Base-by-base conservation (phyloP, 2,113 vertebrate genomes). In the Falcunculus frontatus region DNA sequence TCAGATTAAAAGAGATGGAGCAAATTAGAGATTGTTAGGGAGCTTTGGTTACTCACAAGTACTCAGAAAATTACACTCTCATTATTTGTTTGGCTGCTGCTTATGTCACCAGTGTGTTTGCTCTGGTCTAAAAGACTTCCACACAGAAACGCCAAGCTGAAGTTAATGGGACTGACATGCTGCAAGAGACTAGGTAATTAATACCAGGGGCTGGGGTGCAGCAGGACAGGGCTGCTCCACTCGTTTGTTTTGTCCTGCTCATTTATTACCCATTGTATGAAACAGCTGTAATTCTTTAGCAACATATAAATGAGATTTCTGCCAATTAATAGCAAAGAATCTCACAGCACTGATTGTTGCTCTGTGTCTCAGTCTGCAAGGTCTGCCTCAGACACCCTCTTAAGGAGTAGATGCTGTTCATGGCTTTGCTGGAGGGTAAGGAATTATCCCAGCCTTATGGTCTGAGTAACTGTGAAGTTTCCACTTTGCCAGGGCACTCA, bases 261-360 rank as follows among this genome's bases (percentile, higher is more conserved):
- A 42, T 93, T 94, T 93, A 74, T 89, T 91, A 82, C 33, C 52
- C 64, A 44, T 87, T 91, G 73, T 78, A 74, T 49, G 47, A 94
- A 96, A 86, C 82, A 93, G 64, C 82, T 84, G 82, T 84, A 87
- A 77, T 90, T 93, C 84, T 93, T 94, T 67, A 91, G 35, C 13
- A 39, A 63, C 20, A 47, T 72, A 60, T 55, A 95, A 89, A 84
- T 0, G 4, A 93, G 65, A 83, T 72, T 63, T 94, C 42, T 77
- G 50, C 21, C 13, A 6, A 75, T 74, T 86, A 74, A 91, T 52
- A 86, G 33, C 72, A 89, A 56, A 95, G 69, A 86, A 59, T 50
- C 22, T 70, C 39, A 69, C 35, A 77, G 16, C 42, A 50, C 8
- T 53, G 30, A 30, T 49, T 87, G 37, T 44, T 89, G 49, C 26